Percentiles rank a stretch among this genome's conserved stretches.
Conservation (phyloP, 2,113 vertebrate species). For the Malurus melanocephalus region DNA sequence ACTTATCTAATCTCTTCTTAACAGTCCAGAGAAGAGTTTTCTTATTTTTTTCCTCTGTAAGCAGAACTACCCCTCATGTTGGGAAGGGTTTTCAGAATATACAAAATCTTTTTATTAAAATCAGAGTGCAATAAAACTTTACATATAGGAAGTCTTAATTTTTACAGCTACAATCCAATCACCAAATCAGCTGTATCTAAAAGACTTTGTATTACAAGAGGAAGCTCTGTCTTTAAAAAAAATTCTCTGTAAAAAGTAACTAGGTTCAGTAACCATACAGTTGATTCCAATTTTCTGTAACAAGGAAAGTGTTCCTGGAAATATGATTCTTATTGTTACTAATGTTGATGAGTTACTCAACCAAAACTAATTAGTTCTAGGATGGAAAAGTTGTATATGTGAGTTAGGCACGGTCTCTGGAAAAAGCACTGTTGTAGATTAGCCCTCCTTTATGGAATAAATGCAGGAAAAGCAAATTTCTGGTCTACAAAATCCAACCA, state of each 20-base stretch:
- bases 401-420: neutral
- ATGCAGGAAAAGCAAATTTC: neutral
- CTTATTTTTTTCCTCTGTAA: neutral
- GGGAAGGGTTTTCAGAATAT: neutral
- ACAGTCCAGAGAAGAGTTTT: neutral
- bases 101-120: neutral
- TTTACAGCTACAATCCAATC: neutral
- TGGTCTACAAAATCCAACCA: neutral
- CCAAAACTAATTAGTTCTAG: constrained; percentile 46
- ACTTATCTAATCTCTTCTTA: neutral
- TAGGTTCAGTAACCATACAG: neutral
- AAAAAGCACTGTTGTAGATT: neutral
- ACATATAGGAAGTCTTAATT: neutral
- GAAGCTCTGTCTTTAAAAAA: neutral
- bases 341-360: constrained; percentile 44
- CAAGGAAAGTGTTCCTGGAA: constrained; percentile 51
- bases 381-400: constrained; percentile 29
- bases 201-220: neutral
- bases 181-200: neutral
- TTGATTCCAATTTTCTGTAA: constrained; percentile 38
- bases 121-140: neutral
- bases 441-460: neutral
- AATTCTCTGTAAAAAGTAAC: neutral
- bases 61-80: neutral
- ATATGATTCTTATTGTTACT: constrained; percentile 47